Conservation (phyloP, 1,140 invertebrate species). For the Drosophila lini region DNA sequence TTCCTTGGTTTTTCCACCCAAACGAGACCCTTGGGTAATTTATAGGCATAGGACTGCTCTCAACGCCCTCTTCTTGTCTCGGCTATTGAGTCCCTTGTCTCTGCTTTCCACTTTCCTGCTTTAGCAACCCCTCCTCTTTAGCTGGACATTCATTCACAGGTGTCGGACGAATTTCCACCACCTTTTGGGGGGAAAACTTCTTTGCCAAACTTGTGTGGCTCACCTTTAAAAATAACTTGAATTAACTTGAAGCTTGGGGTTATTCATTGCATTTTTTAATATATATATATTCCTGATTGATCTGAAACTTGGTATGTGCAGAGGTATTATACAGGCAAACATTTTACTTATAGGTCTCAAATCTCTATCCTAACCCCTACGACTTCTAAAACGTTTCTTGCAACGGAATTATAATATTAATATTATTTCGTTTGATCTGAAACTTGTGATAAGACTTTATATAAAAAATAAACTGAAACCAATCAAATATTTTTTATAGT, state of each 20-base stretch:
- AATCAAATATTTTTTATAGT: background rate
- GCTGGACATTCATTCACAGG: slow-evolving; percentile 12
- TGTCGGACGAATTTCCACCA: slow-evolving; percentile 22
- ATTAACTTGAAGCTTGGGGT: too few relatives aligned
- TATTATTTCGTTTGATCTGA: background rate
- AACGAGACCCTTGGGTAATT: slow-evolving; percentile 56
- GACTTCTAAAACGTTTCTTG: background rate
- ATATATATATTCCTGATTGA: background rate
- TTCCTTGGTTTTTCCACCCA: background rate
- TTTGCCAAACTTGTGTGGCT: background rate
- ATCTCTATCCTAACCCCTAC: background rate
- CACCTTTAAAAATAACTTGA: slow-evolving; percentile 3
- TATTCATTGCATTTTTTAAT: background rate
- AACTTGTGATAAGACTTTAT: background rate
- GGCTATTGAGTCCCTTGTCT: too few relatives aligned
- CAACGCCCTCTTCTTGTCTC: slow-evolving; percentile 23
- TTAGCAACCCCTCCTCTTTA: background rate
- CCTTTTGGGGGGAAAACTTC: background rate
- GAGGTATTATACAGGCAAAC: background rate
- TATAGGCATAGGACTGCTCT: slow-evolving; percentile 35
- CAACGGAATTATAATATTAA: background rate
- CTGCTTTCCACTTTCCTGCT: too few relatives aligned
- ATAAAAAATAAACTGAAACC: too few relatives aligned
- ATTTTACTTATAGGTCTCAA: background rate
- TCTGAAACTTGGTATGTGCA: background rate